Evolutionary conservation across 2,113 vertebrate genomes (phyloP).

Genomic region (Caretta caretta): DNA sequence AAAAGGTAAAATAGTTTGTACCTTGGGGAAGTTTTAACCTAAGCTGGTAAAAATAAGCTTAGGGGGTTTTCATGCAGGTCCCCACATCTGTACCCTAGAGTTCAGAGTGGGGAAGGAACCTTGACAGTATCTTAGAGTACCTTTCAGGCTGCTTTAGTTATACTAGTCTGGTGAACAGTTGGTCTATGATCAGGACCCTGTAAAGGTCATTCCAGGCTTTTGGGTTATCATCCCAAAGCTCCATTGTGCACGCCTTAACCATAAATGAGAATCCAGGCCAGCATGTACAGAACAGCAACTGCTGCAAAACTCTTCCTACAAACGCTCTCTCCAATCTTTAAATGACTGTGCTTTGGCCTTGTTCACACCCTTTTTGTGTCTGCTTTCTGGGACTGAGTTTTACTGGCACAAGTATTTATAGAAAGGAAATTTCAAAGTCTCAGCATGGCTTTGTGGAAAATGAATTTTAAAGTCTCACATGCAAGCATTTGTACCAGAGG

Average conservation of each 20-base stretch:
- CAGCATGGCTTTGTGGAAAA: not conserved
- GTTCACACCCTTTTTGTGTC: not conserved
- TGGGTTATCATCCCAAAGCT: not conserved
- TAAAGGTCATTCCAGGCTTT: not conserved
- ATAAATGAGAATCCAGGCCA: not conserved
- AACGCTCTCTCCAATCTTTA: not conserved
- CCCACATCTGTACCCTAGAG: too few relatives aligned
- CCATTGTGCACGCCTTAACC: not conserved
- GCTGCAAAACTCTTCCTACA: not conserved
- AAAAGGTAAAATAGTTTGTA: too few relatives aligned
- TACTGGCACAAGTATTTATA: not conserved
- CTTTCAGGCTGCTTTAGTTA: not conserved
- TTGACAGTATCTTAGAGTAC: not conserved
- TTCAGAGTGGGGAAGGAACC: too few relatives aligned
- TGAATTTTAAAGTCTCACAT: not conserved
- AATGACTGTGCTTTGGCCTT: not conserved
- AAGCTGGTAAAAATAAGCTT: too few relatives aligned
- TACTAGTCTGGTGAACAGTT: not conserved
- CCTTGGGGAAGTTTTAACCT: too few relatives aligned
- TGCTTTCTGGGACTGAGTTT: not conserved
- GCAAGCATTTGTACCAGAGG: not conserved
- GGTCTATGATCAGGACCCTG: not conserved
- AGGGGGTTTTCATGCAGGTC: too few relatives aligned
- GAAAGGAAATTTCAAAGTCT: not conserved
- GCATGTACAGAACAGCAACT: not conserved